Base-by-base conservation (phyloP, 2,797 vertebrate genomes). In the Tokudaia muenninki region DNA sequence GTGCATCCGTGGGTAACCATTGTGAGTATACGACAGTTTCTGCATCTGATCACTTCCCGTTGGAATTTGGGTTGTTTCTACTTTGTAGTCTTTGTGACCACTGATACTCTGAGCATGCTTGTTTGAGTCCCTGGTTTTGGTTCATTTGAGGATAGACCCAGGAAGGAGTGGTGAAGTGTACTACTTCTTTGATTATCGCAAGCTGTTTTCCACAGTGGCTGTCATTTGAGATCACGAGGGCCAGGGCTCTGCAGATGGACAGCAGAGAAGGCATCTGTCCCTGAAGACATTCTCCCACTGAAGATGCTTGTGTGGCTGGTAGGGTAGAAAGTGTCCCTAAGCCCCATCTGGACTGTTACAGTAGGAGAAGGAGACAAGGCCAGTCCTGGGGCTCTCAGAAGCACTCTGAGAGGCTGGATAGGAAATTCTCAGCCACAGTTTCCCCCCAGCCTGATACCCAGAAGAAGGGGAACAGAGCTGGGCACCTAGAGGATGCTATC, bases 151-250 rank as follows among this genome's bases (percentile, higher is more conserved):
- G 41, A 37, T 22, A 55, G 83, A 70, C 61, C 67, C 37, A 47
- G 2, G 47, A 72, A 61, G 57, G 47, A 74, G 52, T 21, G 37
- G 57, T 59, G 26, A 47, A 19, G 37, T 6, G 17, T 0, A 0
- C 21, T 21, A 52, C 81, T 61, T 75, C n/a, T n/a, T 2, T 29
- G 13, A 41, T 87, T 14, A 34, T 72, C 29, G 52, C 55, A 59
- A 6, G 44, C 29, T 59, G 7, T 6, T 81, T 80, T 52, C 78
- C 90, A 59, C 0, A 50, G 92, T 5, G 11, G 55, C 37, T 41
- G 19, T 19, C 22, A 1, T 29, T 63, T 22, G 41, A 1, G 16
- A 26, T 13, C 16, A 14, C 0, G n/a, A n/a, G n/a, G n/a, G n/a
- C n/a, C n/a, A n/a, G 11, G 75, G 34, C 6, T 26, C 26, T 47